Base-by-base conservation (phyloP, 2,888 invertebrate genomes). In the Euclidia mi region DNA sequence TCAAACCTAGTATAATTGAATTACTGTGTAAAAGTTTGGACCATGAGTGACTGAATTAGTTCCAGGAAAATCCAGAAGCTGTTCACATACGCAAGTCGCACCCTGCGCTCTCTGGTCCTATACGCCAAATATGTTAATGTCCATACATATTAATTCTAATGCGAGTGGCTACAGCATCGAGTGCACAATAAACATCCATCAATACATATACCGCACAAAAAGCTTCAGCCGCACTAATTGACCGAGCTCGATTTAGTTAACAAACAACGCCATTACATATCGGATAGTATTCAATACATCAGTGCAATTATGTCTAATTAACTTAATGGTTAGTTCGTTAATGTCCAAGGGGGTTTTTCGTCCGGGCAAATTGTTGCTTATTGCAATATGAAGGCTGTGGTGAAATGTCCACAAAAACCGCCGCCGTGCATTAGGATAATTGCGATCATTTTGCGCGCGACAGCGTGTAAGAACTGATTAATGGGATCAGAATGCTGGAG, bases 251-350 rank as follows among this genome's bases (percentile, higher is more conserved):
- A 43, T 44, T 47, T 46, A 42, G 34, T 14, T 42, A 61, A 57
- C 62, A 66, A 57, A 66, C 57, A 65, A 56, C 50, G 50, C 46
- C 52, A 60, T 62, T 65, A 69, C 48, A n/a, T 56, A 57, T 65
- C 40, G 40, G 47, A 59, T 65, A 60, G 53, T 61, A 56, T 58
- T 65, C 71, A 71, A 71, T 71, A 69, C 38, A 57, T 63, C 47
- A 49, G 45, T 47, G 42, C 45, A 68, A 69, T 68, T 71, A 71
- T 47, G 51, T 47, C 49, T 68, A 68, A 71, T 70, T 65, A 71
- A 53, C 56, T 53, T 62, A 63, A 71, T 71, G 62, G 65, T 40
- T 56, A 58, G 50, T 67, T 58, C 29, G 57, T 61, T 52, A 53
- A 64, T 62, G 42, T 42, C 29, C 60, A 14, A 12, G 25, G 45